Conservation (phyloP, 2,888 invertebrate species). For the Phyto melanocephala region DNA sequence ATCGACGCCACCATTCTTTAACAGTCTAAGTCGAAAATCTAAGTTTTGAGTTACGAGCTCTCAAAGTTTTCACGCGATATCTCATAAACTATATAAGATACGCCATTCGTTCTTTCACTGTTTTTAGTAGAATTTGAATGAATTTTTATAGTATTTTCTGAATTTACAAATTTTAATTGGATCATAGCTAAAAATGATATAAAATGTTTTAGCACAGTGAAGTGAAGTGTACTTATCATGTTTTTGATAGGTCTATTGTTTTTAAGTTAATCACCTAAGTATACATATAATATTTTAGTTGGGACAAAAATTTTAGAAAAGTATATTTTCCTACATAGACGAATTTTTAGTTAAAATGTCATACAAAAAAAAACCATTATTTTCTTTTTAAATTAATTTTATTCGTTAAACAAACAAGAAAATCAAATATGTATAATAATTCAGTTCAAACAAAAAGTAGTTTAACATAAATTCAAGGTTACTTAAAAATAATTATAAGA, state of each 20-base stretch:
- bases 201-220: not conserved
- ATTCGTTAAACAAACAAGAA: not conserved
- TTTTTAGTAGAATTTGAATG: not conserved
- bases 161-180: not conserved
- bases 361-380: not conserved
- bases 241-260: not conserved
- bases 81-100: not conserved
- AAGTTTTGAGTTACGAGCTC: not conserved
- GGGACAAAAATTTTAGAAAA: not conserved
- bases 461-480: too few species aligned
- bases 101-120: not conserved
- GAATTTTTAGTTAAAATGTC: not conserved
- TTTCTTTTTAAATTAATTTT: not conserved
- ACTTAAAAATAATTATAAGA: too few species aligned
- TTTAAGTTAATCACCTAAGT: not conserved
- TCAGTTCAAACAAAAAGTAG: too few species aligned
- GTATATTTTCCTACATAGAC: constrained; percentile 7
- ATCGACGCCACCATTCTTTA: not conserved
- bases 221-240: too few species aligned
- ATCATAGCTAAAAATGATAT: constrained; percentile 7
- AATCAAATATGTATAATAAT: not conserved
- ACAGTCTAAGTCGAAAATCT: not conserved
- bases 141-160: not conserved
- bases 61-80: not conserved
- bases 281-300: constrained; percentile 15